Evolutionary conservation across 1,140 invertebrate genomes (phyloP).

Genomic region (Trichogramma pretiosum): DNA sequence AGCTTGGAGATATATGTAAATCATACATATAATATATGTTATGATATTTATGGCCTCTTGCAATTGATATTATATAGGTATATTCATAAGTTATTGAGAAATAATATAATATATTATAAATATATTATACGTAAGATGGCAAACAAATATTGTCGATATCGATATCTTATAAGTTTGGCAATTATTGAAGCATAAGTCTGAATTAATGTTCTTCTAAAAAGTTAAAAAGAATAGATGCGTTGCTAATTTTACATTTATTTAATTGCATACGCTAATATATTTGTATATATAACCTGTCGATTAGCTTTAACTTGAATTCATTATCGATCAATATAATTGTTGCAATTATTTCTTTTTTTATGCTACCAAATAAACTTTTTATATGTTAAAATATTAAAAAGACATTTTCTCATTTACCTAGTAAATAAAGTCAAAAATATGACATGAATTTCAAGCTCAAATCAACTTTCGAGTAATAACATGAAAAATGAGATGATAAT

Average conservation of each 20-base stretch:
- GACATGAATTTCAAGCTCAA: no score
- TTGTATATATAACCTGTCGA: constrained; percentile 1
- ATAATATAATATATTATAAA: constrained; percentile 3
- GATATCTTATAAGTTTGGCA: neutral
- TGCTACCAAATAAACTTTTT: constrained; percentile 1
- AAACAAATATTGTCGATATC: no score
- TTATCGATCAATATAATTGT: constrained; percentile 3
- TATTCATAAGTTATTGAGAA: no score
- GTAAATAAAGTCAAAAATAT: no score
- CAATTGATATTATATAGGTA: constrained; percentile 9
- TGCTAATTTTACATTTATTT: constrained; percentile 7
- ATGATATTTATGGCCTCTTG: constrained; percentile 8
- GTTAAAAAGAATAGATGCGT: constrained; percentile 2
- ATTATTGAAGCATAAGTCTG: constrained; percentile 7
- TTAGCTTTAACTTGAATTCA: constrained; percentile 6
- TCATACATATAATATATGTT: no score
- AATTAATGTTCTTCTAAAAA: constrained; percentile 9
- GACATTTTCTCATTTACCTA: no score
- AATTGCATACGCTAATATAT: neutral
- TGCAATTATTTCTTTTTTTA: constrained; percentile 10
- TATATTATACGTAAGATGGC: neutral
- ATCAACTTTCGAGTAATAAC: no score
- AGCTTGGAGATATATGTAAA: no score
- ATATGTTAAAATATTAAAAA: no score
- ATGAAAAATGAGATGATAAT: no score